Conservation (phyloP, 1,140 invertebrate genomes). For the Vanessa atalanta region DNA sequence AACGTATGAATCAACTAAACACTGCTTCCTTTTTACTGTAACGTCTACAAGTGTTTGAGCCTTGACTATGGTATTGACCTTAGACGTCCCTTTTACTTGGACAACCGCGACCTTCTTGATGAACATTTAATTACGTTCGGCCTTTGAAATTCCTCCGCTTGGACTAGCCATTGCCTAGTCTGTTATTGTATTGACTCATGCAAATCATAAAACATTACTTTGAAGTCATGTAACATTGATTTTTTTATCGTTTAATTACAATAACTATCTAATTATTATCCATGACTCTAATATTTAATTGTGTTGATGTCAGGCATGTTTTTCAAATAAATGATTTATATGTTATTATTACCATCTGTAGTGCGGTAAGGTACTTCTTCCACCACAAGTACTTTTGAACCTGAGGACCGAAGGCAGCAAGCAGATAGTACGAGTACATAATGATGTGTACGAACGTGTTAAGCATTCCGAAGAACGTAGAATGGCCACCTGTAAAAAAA, state of each 20-base stretch:
- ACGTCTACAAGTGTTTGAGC: conserved; percentile 20
- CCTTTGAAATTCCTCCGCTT: conserved; percentile 25
- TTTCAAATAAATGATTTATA: not conserved
- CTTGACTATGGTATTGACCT: conserved; percentile 32
- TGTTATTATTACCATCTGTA: conserved; percentile 88
- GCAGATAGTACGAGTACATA: conserved; percentile 93
- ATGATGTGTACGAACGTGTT: conserved; percentile 93
- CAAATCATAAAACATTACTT: not conserved
- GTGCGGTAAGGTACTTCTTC: conserved; percentile 83
- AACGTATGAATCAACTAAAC: conserved; percentile 17
- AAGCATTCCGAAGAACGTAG: conserved; percentile 90
- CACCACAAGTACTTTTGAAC: conserved; percentile 90
- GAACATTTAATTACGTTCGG: conserved; percentile 27
- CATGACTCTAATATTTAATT: not conserved
- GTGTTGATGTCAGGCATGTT: not conserved
- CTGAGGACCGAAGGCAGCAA: conserved; percentile 91
- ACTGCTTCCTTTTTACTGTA: conserved; percentile 25
- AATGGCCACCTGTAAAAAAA: conserved; percentile 86
- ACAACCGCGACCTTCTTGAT: conserved; percentile 25
- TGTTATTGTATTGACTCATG: conserved; percentile 1
- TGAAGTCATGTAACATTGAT: not conserved
- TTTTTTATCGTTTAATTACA: not conserved
- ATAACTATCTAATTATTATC: not conserved
- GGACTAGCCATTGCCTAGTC: not conserved
- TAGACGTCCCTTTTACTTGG: conserved; percentile 35